Evolutionary conservation across 2,888 invertebrate genomes (phyloP), one percentile per base, ranked within the genome.

Genomic region (Xanthia togata): DNA sequence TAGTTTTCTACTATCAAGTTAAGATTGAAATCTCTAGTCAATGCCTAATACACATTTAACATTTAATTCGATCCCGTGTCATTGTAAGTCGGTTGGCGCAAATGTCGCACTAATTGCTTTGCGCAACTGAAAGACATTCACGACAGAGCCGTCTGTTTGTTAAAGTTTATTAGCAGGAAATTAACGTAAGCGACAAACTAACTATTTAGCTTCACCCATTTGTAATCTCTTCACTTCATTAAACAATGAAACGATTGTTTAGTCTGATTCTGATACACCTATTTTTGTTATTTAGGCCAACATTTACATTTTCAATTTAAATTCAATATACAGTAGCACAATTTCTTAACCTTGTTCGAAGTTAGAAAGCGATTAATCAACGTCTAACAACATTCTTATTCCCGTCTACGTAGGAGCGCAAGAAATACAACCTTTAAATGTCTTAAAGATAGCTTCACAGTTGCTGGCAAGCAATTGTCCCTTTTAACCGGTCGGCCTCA

Each of bases 391-490:
- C 90, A 90, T 92, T 92, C 90, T 92, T 92, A 91, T 91, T 92
- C 90, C 85, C 78, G 87, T 89, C 90, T 88, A 81, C 74, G 79
- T 77, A 89, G 88, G 88, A 91, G 88, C 90, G 88, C 86, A 92
- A 93, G 94, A 94, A 94, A 94, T 93, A 93, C 91, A 92, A 90
- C 89, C 92, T 93, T 94, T 92, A 91, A 93, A 93, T 91, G 91
- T 92, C 91, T 93, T 89, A 91, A 94, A 94, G 94, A 94, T 95
- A 94, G 92, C 92, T 92, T 87, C 89, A 90, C 91, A 91, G 91
- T 93, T 89, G 90, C 92, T 90, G 89, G 91, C 92, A 91, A 93
- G 90, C 95, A 94, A 95, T 95, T 95, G 95, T 95, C 92, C 93
- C 92, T 93, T 92, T 94, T 91, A 94, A 92, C 94, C 92, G 92